phyloP scores from a whole-genome alignment of 2,113 vertebrate species.

The Phalacrocorax carbo region DNA sequence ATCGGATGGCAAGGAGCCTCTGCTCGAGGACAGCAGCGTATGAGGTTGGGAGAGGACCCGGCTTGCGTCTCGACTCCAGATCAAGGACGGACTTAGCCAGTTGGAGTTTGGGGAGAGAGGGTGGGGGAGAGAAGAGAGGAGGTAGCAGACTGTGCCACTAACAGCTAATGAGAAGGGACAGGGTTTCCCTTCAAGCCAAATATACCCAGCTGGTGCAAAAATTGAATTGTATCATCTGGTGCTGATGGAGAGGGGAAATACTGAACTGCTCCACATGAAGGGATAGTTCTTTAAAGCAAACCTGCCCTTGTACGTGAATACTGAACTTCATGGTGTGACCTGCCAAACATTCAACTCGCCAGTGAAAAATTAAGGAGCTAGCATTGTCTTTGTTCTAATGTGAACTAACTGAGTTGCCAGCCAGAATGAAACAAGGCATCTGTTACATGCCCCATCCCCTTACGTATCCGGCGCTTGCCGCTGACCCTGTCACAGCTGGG shows the following conservation, averaged over 20 bases:
- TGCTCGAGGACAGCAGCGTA: slow-evolving; percentile 90
- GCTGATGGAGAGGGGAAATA: neutral
- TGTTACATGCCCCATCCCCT: neutral
- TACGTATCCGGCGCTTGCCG: neutral
- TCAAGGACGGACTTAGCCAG: neutral
- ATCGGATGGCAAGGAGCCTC: slow-evolving; percentile 86
- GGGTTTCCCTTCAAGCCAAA: slow-evolving; percentile 33
- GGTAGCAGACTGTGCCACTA: neutral
- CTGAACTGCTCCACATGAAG: neutral
- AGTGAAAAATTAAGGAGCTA: neutral
- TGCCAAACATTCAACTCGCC: neutral
- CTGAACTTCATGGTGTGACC: neutral
- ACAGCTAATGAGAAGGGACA: neutral
- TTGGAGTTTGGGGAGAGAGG: neutral
- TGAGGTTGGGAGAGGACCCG: slow-evolving; percentile 57
- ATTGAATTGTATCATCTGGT: neutral
- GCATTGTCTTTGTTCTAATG: neutral
- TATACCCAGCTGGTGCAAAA: slow-evolving; percentile 13
- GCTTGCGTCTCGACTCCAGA: neutral
- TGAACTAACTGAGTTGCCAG: neutral
- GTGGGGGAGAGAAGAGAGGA: neutral
- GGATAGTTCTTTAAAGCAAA: neutral
- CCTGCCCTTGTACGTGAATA: neutral
- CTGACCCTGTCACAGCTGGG: neutral
- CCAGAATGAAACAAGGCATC: neutral